Conservation (phyloP, 2,113 vertebrate genomes). For the Neogale vison region DNA sequence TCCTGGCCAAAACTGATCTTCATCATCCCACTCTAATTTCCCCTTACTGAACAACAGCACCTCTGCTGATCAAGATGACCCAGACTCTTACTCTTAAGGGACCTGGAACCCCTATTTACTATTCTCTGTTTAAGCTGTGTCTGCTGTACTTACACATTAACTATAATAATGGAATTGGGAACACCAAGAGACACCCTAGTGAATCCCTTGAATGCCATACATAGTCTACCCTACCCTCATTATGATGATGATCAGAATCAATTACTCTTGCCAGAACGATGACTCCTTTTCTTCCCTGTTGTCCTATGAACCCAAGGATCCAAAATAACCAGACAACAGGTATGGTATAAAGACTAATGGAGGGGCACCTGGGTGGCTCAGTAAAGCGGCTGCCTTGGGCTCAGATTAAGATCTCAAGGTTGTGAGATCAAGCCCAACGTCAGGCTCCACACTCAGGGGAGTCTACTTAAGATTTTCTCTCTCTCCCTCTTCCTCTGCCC, state of each 20-base stretch:
- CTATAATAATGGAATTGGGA: background rate
- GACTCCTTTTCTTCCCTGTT: background rate
- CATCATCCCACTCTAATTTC: background rate
- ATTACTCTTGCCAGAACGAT: background rate
- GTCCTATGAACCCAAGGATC: background rate
- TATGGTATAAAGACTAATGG: background rate
- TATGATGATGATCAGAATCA: background rate
- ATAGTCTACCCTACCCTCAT: background rate
- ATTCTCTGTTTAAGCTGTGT: background rate
- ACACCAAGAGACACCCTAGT: background rate
- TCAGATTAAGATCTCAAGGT: background rate
- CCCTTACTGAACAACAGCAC: background rate
- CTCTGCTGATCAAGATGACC: background rate
- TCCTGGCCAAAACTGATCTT: background rate
- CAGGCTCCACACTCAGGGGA: background rate
- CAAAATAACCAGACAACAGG: background rate
- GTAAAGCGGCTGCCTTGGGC: background rate
- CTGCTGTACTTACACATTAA: background rate
- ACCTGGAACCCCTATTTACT: background rate
- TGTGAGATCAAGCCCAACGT: background rate
- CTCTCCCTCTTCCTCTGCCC: background rate
- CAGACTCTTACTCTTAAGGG: background rate
- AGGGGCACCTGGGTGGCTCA: background rate
- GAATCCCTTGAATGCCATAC: background rate
- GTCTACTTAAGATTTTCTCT: background rate